These are phyloP conservation scores for Solea solea DNA, from an alignment of 2,113 vertebrate genomes.

Conservation along the genomic window DNA sequence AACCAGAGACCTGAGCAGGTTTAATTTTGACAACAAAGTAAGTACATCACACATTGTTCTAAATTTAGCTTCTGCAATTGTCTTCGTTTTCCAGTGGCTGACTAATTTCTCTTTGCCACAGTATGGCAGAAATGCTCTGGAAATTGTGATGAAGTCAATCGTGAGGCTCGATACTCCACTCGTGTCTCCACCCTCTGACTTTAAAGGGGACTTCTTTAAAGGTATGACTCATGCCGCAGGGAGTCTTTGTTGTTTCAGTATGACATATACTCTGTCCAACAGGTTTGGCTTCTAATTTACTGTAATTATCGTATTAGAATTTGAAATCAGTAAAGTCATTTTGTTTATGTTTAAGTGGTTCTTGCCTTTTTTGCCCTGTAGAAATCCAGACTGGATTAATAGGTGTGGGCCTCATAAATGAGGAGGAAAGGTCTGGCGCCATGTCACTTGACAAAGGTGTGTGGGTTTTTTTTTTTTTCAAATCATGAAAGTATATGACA, in stretches of 20 bases:
- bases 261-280: background rate
- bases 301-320: background rate
- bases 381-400: conserved; percentile 95
- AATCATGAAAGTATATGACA: background rate
- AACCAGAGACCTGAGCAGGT: conserved; percentile 95
- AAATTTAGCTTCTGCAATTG: background rate
- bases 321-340: background rate
- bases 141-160: conserved; percentile 99
- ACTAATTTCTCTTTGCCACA: conserved; percentile 62
- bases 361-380: conserved; percentile 60
- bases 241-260: background rate
- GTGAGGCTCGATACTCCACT: conserved; percentile 93
- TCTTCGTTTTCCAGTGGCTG: background rate
- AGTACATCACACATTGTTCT: background rate
- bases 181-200: conserved; percentile 91
- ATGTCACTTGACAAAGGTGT: conserved; percentile 96
- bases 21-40: conserved; percentile 99
- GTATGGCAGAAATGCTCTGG: conserved; percentile 97
- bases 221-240: conserved; percentile 73
- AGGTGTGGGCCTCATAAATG: conserved; percentile 94
- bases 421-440: conserved; percentile 92
- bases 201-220: conserved; percentile 98
- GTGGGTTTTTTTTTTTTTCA: background rate
- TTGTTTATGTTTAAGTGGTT: background rate
- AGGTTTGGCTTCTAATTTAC: background rate